Percentiles rank a stretch among this genome's conserved stretches.
Evolutionary conservation across 2,888 invertebrate species (phyloP).

Genomic region (Matsumyia berberina): DNA sequence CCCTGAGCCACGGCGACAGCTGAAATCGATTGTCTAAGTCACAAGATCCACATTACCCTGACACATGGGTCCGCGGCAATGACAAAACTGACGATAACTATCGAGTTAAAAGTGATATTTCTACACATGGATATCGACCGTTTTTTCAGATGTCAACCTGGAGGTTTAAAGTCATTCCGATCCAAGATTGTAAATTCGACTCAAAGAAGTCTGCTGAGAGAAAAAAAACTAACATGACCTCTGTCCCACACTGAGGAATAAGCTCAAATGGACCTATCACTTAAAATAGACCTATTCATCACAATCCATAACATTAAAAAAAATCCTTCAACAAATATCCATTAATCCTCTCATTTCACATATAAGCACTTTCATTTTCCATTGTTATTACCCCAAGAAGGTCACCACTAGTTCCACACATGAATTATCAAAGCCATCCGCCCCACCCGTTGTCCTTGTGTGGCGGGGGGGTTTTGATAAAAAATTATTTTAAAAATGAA

Average conservation of each 20-base stretch:
- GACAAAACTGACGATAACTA: no score
- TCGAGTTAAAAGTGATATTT: no score
- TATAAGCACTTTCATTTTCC: neutral
- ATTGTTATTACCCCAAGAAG: conserved; percentile 28
- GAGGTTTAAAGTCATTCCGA: no score
- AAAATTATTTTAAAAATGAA: conserved; percentile 32
- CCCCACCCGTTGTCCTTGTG: conserved; percentile 5
- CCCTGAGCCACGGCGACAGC: no score
- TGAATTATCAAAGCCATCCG: conserved; percentile 10
- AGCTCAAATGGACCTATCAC: neutral
- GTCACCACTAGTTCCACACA: conserved; percentile 31
- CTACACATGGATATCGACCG: no score
- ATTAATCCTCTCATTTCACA: conserved; percentile 25
- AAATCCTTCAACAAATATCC: conserved; percentile 12
- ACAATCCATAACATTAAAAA: neutral
- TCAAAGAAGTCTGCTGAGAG: no score
- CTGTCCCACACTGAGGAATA: neutral
- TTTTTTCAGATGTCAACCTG: no score
- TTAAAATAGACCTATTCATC: neutral
- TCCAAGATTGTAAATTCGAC: no score
- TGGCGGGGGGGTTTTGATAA: conserved; percentile 23
- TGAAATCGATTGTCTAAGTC: no score
- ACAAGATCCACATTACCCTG: no score
- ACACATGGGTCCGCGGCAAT: no score
- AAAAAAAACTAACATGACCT: neutral